phyloP scores from a whole-genome alignment of 2,113 vertebrate genomes.

The Sakesphorus luctuosus region DNA sequence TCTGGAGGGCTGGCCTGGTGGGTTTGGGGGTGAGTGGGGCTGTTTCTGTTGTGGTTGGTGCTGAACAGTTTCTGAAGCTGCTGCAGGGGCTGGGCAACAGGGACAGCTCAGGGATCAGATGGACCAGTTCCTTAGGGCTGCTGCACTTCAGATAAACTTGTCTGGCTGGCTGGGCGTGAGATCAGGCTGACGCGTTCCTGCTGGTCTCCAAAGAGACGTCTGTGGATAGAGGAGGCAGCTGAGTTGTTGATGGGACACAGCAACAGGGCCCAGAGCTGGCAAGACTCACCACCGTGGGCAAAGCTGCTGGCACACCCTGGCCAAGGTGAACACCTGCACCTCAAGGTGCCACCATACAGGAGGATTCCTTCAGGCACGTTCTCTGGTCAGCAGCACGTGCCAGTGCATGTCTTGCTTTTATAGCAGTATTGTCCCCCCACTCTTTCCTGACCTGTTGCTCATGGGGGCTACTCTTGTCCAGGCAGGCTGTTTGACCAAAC shows the following conservation, averaged over 20 bases:
- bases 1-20: not conserved
- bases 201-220: not conserved
- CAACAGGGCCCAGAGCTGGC: not conserved
- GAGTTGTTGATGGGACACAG: not conserved
- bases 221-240: not conserved
- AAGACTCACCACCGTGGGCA: accelerated
- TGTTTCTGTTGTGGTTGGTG: not conserved
- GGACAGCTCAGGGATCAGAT: not conserved
- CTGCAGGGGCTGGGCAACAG: not conserved
- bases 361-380: not conserved
- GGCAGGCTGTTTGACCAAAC: not conserved
- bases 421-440: not conserved
- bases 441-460: not conserved
- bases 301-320: not conserved
- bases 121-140: not conserved
- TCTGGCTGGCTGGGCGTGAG: not conserved
- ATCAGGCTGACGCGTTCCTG: not conserved
- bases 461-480: not conserved
- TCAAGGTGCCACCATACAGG: not conserved
- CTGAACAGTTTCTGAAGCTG: not conserved
- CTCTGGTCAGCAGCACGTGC: not conserved
- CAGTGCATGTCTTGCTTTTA: not conserved
- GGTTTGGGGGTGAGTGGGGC: not conserved
- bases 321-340: not conserved
- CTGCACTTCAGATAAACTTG: not conserved